phyloP scores from a whole-genome alignment of 2,113 vertebrate genomes.

The Herpetotheres cachinnans region DNA sequence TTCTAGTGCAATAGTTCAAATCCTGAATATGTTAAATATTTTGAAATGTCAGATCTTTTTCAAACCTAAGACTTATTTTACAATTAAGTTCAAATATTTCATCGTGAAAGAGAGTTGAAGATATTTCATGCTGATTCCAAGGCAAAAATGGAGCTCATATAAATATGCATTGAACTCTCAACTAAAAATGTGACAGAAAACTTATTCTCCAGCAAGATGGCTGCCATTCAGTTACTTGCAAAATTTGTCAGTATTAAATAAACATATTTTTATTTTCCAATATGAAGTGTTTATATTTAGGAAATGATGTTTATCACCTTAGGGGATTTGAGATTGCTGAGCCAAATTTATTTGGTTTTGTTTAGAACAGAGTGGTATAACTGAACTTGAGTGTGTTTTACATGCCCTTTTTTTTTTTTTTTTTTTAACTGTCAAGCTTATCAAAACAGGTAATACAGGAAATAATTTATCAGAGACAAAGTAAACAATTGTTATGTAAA shows the following conservation, averaged over 20 bases:
- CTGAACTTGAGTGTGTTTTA: background rate
- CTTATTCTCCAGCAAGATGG: background rate
- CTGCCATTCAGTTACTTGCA: background rate
- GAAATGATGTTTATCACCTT: background rate
- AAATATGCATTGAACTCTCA: background rate
- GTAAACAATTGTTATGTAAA: background rate
- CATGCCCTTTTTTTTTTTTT: background rate
- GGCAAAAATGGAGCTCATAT: background rate
- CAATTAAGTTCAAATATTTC: background rate
- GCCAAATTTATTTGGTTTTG: background rate
- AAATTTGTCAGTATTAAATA: background rate
- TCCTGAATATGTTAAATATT: background rate
- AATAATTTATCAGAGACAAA: background rate
- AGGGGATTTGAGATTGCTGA: background rate
- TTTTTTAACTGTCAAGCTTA: background rate
- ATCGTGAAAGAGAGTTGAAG: background rate
- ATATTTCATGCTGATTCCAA: background rate
- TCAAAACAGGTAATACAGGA: background rate
- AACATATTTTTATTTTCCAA: background rate
- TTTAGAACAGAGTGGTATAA: background rate
- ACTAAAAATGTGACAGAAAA: background rate
- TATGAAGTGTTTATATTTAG: background rate
- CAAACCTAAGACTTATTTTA: background rate
- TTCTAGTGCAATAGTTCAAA: background rate
- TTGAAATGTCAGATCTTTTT: constrained; percentile 3